Conservation (phyloP, 1,140 invertebrate genomes). For the Caenorhabditis remanei region DNA sequence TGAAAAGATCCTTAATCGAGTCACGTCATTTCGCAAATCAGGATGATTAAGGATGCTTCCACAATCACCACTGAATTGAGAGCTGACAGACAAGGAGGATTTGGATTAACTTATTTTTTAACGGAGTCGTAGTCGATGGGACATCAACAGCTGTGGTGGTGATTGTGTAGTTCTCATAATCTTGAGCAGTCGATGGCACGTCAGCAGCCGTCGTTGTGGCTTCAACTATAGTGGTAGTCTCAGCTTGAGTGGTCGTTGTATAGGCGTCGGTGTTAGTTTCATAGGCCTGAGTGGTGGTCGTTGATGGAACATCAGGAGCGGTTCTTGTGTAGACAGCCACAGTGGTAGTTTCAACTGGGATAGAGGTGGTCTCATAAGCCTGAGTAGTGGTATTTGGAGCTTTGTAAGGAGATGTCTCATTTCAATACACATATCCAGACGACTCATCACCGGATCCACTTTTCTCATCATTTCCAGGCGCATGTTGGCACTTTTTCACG, state of each 20-base stretch:
- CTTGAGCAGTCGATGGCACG: not conserved
- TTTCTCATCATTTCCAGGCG: not conserved
- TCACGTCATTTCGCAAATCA: too few species aligned
- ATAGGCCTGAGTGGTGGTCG: not conserved
- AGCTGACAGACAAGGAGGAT: too few species aligned
- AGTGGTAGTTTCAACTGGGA: constrained; percentile 2
- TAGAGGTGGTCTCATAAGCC: not conserved
- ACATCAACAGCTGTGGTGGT: not conserved
- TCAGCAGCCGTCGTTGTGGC: too few species aligned
- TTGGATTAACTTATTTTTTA: too few species aligned
- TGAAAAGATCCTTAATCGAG: too few species aligned
- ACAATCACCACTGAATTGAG: too few species aligned
- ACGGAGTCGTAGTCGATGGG: not conserved
- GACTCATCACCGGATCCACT: not conserved
- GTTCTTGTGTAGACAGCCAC: not conserved
- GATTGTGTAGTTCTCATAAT: too few species aligned
- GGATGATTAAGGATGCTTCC: too few species aligned
- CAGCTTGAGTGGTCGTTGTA: not conserved
- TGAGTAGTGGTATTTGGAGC: not conserved
- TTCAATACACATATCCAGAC: not conserved
- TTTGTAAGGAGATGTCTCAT: not conserved
- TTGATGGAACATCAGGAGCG: not conserved
- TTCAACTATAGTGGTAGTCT: not conserved
- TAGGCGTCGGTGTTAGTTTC: not conserved
- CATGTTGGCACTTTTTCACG: not conserved